A percentile compares a stretch with the other conserved stretches of the same genome.
phyloP scores from a whole-genome alignment of 2,888 invertebrate genomes.

The Carpatolechia fugitivella region DNA sequence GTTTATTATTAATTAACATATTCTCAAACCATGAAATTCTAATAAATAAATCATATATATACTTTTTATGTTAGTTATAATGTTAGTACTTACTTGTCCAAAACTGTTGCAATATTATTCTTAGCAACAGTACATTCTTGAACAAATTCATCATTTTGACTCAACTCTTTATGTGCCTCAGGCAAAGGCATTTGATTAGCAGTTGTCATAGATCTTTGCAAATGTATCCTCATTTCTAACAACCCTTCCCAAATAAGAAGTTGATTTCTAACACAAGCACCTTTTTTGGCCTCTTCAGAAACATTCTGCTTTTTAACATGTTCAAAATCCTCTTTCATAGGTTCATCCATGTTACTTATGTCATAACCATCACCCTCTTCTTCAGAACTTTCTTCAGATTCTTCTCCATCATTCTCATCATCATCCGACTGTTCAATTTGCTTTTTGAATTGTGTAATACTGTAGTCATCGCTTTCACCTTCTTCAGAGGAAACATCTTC shows the following conservation, averaged over 20 bases:
- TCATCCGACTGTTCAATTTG: slow-evolving; percentile 31
- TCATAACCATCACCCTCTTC: slow-evolving; percentile 61
- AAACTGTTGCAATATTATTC: slow-evolving; percentile 74
- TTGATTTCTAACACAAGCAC: slow-evolving; percentile 84
- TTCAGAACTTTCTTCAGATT: slow-evolving; percentile 40
- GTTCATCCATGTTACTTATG: slow-evolving; percentile 66
- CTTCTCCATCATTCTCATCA: slow-evolving; percentile 28
- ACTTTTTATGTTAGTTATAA: neutral
- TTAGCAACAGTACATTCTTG: slow-evolving; percentile 73
- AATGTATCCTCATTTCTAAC: slow-evolving; percentile 90
- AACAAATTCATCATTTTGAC: slow-evolving; percentile 70
- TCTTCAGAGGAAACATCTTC: slow-evolving; percentile 36
- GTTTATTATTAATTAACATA: neutral
- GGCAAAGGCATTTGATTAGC: slow-evolving; percentile 89
- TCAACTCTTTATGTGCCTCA: slow-evolving; percentile 70
- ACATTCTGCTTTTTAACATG: slow-evolving; percentile 77
- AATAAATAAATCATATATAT: no score
- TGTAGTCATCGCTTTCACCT: slow-evolving; percentile 47
- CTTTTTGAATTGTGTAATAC: slow-evolving; percentile 44
- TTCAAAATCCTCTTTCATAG: slow-evolving; percentile 76
- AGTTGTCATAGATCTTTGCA: slow-evolving; percentile 88
- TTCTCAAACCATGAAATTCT: no score
- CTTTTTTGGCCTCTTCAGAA: slow-evolving; percentile 81
- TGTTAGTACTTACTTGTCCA: slow-evolving; percentile 78
- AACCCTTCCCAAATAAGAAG: slow-evolving; percentile 90